Conservation (phyloP, 2,797 vertebrate genomes). For the Vultur gryphus region DNA sequence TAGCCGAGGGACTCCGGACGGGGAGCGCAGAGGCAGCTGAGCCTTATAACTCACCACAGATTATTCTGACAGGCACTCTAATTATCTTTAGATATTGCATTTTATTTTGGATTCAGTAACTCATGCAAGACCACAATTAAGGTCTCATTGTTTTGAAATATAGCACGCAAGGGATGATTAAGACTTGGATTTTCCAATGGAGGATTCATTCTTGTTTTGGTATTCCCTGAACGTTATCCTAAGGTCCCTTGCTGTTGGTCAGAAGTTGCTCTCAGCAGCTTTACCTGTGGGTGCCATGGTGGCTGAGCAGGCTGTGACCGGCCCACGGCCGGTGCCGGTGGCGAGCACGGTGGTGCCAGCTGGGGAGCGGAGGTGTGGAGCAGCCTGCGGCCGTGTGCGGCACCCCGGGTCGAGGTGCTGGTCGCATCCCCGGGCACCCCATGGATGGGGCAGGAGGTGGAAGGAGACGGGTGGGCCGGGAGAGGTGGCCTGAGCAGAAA, state of each 20-base stretch:
- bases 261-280: background rate
- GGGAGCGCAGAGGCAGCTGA: slow-evolving; percentile 3
- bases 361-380: background rate
- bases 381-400: background rate
- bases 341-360: rapidly evolving
- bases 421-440: rapidly evolving
- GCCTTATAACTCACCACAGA: slow-evolving; percentile 33
- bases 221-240: background rate
- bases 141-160: slow-evolving; percentile 31
- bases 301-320: rapidly evolving
- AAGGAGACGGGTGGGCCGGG: background rate
- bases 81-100: slow-evolving; percentile 45
- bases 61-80: slow-evolving; percentile 49
- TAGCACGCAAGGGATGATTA: background rate
- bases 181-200: background rate
- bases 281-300: background rate
- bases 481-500: background rate
- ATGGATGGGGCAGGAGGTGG: background rate
- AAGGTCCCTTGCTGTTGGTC: background rate
- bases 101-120: slow-evolving; percentile 14
- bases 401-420: background rate
- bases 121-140: background rate
- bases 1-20: slow-evolving; percentile 11
- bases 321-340: rapidly evolving
- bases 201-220: background rate